Percentiles rank a stretch among this genome's conserved stretches.
Evolutionary conservation across 2,113 vertebrate genomes (phyloP).

Genomic region (Redunca redunca): DNA sequence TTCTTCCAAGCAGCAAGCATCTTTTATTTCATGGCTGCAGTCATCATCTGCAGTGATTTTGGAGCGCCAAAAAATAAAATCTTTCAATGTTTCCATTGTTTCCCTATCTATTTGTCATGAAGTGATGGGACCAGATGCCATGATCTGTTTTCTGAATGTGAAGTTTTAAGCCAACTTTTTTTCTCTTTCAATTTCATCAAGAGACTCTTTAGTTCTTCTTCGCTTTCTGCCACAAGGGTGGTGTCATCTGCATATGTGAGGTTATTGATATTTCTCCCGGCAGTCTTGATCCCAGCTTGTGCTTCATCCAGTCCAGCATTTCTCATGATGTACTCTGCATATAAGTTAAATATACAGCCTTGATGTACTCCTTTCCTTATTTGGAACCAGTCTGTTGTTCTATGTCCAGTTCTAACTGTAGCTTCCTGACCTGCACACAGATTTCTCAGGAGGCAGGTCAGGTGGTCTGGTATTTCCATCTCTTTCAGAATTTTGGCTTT

Average conservation of each 20-base stretch:
- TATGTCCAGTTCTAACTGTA: neutral
- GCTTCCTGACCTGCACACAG: neutral
- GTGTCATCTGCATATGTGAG: neutral
- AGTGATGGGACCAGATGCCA: neutral
- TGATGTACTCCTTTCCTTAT: neutral
- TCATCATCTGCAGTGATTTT: neutral
- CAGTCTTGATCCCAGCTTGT: neutral
- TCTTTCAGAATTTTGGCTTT: neutral
- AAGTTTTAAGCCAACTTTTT: neutral
- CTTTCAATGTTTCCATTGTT: neutral
- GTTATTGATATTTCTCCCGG: neutral
- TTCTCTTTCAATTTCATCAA: neutral
- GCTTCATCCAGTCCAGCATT: neutral
- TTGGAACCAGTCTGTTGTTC: neutral
- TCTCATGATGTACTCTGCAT: neutral
- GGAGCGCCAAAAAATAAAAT: neutral
- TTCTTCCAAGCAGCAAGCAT: neutral
- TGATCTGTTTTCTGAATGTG: neutral
- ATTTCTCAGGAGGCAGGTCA: neutral
- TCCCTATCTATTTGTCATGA: neutral
- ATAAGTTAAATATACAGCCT: neutral
- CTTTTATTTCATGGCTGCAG: neutral
- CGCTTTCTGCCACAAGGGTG: neutral
- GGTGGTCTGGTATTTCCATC: neutral
- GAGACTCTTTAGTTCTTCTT: neutral